These are phyloP conservation scores for Chionoecetes opilio DNA, from an alignment of 1,140 invertebrate species.

Conservation along the genomic window DNA sequence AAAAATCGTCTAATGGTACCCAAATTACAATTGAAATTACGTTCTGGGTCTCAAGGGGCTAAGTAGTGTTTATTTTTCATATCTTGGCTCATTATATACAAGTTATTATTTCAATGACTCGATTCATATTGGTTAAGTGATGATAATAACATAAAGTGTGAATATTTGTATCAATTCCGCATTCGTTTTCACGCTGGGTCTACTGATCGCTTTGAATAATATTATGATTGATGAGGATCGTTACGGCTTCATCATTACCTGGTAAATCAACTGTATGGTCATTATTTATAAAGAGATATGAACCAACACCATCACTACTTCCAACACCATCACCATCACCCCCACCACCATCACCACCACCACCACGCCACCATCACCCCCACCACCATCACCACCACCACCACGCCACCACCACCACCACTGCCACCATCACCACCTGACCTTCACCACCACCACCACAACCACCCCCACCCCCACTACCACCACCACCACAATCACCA, in stretches of 20 bases:
- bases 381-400: not conserved
- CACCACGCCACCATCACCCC: not conserved
- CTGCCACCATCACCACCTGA: not conserved
- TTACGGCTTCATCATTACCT: too few relatives aligned
- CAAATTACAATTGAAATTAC: too few relatives aligned
- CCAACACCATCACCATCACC: not conserved
- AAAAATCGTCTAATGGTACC: too few relatives aligned
- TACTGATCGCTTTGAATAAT: not conserved
- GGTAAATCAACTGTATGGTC: too few relatives aligned
- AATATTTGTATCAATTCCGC: too few relatives aligned
- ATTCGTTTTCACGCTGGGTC: too few relatives aligned
- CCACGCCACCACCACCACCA: too few relatives aligned
- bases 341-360: not conserved
- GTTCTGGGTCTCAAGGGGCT: too few relatives aligned
- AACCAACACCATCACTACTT: not conserved
- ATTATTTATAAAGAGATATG: not conserved
- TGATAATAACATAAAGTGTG: too few relatives aligned
- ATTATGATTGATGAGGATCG: not conserved
- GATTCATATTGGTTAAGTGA: not conserved
- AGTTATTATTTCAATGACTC: not conserved
- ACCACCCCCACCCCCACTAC: not conserved
- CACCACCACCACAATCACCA: not conserved
- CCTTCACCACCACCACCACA: not conserved
- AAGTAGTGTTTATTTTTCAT: not conserved
- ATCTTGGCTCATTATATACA: not conserved